These are phyloP conservation scores for Falco punctatus DNA, from an alignment of 2,113 vertebrate species.

Conservation along the genomic window DNA sequence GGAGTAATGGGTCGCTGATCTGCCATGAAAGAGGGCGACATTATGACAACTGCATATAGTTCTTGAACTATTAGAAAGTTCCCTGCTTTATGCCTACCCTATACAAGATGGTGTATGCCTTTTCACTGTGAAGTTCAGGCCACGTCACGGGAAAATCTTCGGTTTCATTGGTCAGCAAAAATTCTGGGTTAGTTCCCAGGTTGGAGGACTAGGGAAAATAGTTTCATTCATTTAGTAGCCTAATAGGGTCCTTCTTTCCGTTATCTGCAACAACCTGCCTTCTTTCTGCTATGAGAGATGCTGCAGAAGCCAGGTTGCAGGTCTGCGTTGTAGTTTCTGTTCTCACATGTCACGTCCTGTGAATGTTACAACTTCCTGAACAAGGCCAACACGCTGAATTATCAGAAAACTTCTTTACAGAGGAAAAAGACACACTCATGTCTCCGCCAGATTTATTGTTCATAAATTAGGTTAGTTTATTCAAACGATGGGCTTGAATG, in stretches of 20 bases:
- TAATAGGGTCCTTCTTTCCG: neutral
- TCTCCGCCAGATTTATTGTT: neutral
- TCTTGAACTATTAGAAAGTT: neutral
- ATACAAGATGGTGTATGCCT: neutral
- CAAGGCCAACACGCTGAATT: neutral
- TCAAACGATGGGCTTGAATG: neutral
- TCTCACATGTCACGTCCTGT: neutral
- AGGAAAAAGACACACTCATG: rapidly evolving
- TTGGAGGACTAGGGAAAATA: neutral
- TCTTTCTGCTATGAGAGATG: neutral
- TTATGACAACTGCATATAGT: neutral
- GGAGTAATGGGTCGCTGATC: neutral
- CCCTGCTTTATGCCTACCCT: neutral
- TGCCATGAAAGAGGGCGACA: neutral
- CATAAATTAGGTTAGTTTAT: neutral
- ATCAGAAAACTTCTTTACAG: neutral
- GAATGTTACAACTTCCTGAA: neutral
- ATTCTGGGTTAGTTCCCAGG: neutral
- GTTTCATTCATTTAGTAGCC: neutral
- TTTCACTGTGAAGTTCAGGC: neutral
- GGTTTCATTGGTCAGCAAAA: neutral
- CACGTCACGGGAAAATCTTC: neutral
- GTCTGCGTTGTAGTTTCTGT: neutral
- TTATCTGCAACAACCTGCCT: neutral
- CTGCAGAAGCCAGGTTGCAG: neutral